Conservation (phyloP, 2,888 invertebrate genomes). For the Metellina segmentata region DNA sequence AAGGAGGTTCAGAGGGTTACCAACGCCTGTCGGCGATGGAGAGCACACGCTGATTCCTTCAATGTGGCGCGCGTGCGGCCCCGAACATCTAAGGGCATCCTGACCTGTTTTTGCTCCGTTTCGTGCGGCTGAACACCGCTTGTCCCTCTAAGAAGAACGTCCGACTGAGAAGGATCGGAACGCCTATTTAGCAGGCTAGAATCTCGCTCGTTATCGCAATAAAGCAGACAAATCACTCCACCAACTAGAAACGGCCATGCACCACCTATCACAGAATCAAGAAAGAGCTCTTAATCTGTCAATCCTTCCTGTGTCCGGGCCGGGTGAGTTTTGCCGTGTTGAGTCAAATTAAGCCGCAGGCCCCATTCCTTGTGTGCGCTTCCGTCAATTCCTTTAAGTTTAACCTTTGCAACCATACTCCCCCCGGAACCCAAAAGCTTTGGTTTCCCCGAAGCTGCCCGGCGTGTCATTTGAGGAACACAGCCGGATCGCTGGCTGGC, state of each 20-base stretch:
- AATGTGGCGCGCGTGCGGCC: constrained; percentile 86
- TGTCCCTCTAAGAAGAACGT: constrained; percentile 83
- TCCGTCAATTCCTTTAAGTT: constrained; percentile 84
- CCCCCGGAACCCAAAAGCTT: constrained; percentile 80
- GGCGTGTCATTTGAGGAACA: constrained; percentile 84
- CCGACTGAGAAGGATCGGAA: constrained; percentile 35
- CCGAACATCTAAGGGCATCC: constrained; percentile 84
- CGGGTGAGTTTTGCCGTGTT: constrained; percentile 68
- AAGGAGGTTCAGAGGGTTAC: constrained; percentile 87
- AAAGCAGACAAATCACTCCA: constrained; percentile 88
- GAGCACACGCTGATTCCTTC: constrained; percentile 83
- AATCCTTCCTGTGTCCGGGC: constrained; percentile 64
- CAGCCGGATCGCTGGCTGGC: constrained; percentile 85
- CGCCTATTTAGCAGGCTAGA: constrained; percentile 84
- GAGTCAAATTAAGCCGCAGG: constrained; percentile 85
- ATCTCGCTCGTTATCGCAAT: constrained; percentile 89
- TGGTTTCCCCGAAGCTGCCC: constrained; percentile 84
- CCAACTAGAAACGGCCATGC: constrained; percentile 88
- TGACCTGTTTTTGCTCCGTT: constrained; percentile 79
- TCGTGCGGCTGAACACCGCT: constrained; percentile 81
- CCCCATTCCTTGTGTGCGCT: constrained; percentile 88
- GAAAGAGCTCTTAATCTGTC: constrained; percentile 67
- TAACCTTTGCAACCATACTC: constrained; percentile 80
- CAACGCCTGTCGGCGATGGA: constrained; percentile 85
- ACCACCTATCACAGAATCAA: constrained; percentile 81